phyloP scores from a whole-genome alignment of 2,113 vertebrate genomes.

The Pedionomus torquatus region DNA sequence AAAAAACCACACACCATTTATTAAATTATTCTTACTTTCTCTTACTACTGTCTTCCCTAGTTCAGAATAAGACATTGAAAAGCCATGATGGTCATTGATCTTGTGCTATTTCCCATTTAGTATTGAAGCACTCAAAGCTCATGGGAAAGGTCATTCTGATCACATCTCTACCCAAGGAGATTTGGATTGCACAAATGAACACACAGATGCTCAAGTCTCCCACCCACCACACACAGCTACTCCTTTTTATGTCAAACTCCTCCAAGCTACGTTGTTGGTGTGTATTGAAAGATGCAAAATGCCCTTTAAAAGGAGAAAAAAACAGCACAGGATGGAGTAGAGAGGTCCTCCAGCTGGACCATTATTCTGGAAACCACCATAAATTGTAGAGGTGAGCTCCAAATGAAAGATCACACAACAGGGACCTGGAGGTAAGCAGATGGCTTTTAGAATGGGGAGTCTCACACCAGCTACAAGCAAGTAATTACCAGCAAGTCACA shows the following conservation, averaged over 20 bases:
- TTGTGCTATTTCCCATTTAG: slow-evolving; percentile 29
- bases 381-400: slow-evolving; percentile 30
- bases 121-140: background rate
- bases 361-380: background rate
- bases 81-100: background rate
- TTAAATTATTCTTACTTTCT: slow-evolving; percentile 48
- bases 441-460: slow-evolving; percentile 48
- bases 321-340: background rate
- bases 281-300: background rate
- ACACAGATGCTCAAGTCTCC: background rate
- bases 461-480: slow-evolving; percentile 41
- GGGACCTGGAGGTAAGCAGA: slow-evolving; percentile 32
- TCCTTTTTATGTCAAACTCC: background rate
- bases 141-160: slow-evolving; percentile 27
- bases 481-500: slow-evolving; percentile 65
- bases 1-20: background rate
- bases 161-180: background rate
- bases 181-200: background rate
- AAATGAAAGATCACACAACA: slow-evolving; percentile 34
- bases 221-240: background rate
- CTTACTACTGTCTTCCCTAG: slow-evolving; percentile 16
- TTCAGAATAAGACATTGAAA: slow-evolving; percentile 12
- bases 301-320: slow-evolving; percentile 8
- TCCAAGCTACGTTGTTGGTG: background rate
- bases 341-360: slow-evolving; percentile 15